Conservation (phyloP, 2,888 invertebrate species). For the Drosophila aldrichi region DNA sequence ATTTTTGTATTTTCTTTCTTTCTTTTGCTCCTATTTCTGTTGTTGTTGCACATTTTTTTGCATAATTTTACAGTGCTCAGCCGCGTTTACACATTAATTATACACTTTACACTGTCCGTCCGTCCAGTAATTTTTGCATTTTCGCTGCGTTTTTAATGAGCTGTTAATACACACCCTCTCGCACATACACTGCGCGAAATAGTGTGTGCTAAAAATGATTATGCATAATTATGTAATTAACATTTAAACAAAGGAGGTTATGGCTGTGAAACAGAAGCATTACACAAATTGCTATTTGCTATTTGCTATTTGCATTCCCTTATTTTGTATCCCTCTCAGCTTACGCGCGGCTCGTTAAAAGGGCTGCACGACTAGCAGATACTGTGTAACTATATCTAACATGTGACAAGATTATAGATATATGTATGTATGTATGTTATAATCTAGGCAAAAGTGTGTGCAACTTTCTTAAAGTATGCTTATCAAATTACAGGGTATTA, state of each 20-base stretch:
- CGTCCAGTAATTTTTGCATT: conserved; percentile 21
- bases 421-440: neutral
- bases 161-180: conserved; percentile 68
- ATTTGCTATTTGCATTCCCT: conserved; percentile 71
- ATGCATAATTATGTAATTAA: conserved; percentile 84
- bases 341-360: conserved; percentile 41
- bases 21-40: neutral
- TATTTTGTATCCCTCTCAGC: conserved; percentile 29
- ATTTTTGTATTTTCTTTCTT: neutral
- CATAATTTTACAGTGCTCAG: conserved; percentile 13
- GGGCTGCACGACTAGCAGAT: conserved; percentile 10
- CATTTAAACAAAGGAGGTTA: conserved; percentile 82
- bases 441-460: neutral
- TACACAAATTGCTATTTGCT: conserved; percentile 74
- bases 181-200: conserved; percentile 24
- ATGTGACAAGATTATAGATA: neutral
- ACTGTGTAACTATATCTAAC: neutral
- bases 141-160: conserved; percentile 77
- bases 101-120: conserved; percentile 65
- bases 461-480: neutral
- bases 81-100: conserved; percentile 76
- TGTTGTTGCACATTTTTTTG: neutral
- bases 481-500: neutral
- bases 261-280: conserved; percentile 68
- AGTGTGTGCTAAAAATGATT: conserved; percentile 63